Percentiles rank a stretch among this genome's conserved stretches.
phyloP scores from a whole-genome alignment of 2,113 vertebrate species.

The Callithrix jacchus region DNA sequence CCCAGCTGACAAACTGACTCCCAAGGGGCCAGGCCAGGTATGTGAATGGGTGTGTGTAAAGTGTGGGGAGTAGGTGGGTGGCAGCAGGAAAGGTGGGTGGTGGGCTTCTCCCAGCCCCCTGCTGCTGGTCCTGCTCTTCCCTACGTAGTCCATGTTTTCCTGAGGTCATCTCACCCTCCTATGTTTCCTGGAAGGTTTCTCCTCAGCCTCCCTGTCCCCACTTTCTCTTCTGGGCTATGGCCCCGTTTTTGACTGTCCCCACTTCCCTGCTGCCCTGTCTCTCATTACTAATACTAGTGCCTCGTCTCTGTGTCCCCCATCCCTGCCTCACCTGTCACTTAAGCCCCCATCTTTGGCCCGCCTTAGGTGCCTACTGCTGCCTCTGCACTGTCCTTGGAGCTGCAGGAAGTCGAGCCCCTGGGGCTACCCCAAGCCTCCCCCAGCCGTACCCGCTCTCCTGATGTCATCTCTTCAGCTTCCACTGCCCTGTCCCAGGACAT shows the following conservation, averaged over 20 bases:
- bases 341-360: neutral
- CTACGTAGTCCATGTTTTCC: neutral
- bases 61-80: neutral
- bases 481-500: conserved; percentile 97
- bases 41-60: neutral
- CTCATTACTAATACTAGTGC: neutral
- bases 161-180: neutral
- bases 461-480: conserved; percentile 98
- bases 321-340: neutral
- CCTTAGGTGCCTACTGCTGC: conserved; percentile 82
- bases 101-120: neutral
- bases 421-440: conserved; percentile 92
- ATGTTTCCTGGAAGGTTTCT: neutral
- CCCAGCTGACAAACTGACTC: conserved; percentile 87
- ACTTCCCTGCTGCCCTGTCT: neutral
- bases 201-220: neutral
- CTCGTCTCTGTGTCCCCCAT: neutral
- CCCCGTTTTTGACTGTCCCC: neutral
- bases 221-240: neutral
- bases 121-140: neutral
- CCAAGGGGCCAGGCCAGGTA: conserved; percentile 89
- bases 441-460: conserved; percentile 94
- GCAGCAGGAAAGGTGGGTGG: neutral
- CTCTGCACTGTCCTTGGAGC: conserved; percentile 87
- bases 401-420: conserved; percentile 90